Conservation (phyloP, 2,797 vertebrate species). For the Thaleichthys pacificus region DNA sequence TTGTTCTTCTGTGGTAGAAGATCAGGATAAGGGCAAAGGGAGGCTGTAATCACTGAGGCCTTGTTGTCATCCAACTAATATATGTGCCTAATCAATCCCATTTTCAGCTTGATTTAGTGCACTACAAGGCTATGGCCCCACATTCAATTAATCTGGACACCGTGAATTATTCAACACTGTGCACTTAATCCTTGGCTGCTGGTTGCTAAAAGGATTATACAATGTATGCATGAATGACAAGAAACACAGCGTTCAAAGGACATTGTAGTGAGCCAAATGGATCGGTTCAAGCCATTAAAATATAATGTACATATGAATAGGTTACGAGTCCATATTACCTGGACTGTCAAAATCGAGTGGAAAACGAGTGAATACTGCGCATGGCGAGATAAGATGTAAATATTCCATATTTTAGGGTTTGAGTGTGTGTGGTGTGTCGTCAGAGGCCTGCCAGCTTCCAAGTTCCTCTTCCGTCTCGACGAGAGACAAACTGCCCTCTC, state of each 20-base stretch:
- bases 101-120: conserved; percentile 57
- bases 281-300: conserved; percentile 50
- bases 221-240: conserved; percentile 49
- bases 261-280: conserved; percentile 39
- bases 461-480: neutral
- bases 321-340: conserved; percentile 9
- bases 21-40: conserved; percentile 7
- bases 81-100: conserved; percentile 47
- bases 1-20: too few relatives aligned
- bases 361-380: too few relatives aligned
- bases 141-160: conserved; percentile 38
- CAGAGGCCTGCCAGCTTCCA: too few relatives aligned
- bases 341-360: too few relatives aligned
- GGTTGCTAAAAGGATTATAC: conserved; percentile 56
- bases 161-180: conserved; percentile 60
- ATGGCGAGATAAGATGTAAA: too few relatives aligned
- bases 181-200: conserved; percentile 48
- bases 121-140: conserved; percentile 35
- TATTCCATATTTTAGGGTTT: too few relatives aligned
- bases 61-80: conserved; percentile 44
- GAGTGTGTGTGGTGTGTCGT: too few relatives aligned
- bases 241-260: conserved; percentile 50
- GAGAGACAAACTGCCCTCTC: neutral
- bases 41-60: conserved; percentile 32
- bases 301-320: conserved; percentile 44